These are phyloP conservation scores for Pogoniulus pusillus DNA, from an alignment of 2,797 vertebrate species.

Conservation along the genomic window DNA sequence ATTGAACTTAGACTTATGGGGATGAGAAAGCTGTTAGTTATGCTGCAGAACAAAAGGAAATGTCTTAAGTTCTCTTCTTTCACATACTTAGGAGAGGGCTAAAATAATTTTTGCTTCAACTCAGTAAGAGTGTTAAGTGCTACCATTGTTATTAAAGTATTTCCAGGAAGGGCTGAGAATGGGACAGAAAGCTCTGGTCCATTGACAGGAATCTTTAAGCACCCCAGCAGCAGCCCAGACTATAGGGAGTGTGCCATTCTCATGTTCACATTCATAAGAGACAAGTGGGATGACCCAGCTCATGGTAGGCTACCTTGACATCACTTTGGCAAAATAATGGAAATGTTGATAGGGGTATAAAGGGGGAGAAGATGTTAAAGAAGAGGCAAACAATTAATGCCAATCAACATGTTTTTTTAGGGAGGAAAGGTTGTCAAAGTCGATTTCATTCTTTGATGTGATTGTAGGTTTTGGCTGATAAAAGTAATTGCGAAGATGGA, in stretches of 20 bases:
- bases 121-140: background rate
- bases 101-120: background rate
- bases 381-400: constrained; percentile 48
- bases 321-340: constrained; percentile 26
- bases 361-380: background rate
- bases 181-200: background rate
- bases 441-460: constrained; percentile 10
- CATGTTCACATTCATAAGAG: background rate
- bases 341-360: background rate
- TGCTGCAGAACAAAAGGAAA: background rate
- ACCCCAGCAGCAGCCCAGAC: background rate
- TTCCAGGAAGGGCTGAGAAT: background rate
- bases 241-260: background rate
- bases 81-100: background rate
- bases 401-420: constrained; percentile 39
- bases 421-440: constrained; percentile 41
- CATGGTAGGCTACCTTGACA: background rate
- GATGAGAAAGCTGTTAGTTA: background rate
- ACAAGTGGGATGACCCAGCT: background rate
- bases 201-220: background rate
- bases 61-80: background rate
- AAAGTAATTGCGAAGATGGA: constrained; percentile 49
- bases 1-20: background rate
- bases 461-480: constrained; percentile 46
- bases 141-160: background rate